phyloP scores from a whole-genome alignment of 2,797 vertebrate genomes.

The Aldrovandia affinis region DNA sequence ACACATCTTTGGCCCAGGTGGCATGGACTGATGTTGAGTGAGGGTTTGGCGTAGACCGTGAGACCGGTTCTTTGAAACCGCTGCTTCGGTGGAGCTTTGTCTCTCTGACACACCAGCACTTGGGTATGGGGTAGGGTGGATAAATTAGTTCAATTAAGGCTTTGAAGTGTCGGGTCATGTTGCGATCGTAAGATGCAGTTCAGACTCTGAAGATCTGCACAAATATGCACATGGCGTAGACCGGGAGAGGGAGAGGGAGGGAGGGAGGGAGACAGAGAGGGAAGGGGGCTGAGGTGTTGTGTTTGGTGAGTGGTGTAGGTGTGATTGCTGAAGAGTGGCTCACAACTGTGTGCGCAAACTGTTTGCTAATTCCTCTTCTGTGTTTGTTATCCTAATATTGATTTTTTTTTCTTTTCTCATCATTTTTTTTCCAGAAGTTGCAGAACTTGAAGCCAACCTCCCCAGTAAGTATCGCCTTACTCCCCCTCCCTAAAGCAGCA shows the following conservation, averaged over 20 bases:
- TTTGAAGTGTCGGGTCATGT: too few relatives aligned
- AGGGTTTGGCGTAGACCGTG: too few relatives aligned
- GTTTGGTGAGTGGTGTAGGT: background rate
- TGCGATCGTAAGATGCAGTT: too few relatives aligned
- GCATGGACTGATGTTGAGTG: too few relatives aligned
- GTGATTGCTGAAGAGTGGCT: background rate
- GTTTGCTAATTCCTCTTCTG: conserved; percentile 1
- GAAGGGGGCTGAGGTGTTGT: background rate
- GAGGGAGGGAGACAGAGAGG: too few relatives aligned
- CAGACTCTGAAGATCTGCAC: background rate
- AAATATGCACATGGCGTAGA: background rate
- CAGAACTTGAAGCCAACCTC: conserved; percentile 93
- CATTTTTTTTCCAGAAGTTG: conserved; percentile 84
- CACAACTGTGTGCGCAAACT: background rate
- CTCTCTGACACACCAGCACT: too few relatives aligned
- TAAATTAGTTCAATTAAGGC: too few relatives aligned
- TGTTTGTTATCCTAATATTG: background rate
- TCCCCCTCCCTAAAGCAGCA: conserved; percentile 1
- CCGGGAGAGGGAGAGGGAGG: background rate
- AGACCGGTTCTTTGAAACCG: too few relatives aligned
- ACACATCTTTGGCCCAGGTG: too few relatives aligned
- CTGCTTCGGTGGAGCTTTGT: too few relatives aligned
- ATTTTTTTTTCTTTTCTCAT: conserved; percentile 44
- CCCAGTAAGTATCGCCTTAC: conserved; percentile 84
- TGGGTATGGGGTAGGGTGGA: too few relatives aligned